phyloP scores from a whole-genome alignment of 2,113 vertebrate genomes.

The Gracilinanus agilis region DNA sequence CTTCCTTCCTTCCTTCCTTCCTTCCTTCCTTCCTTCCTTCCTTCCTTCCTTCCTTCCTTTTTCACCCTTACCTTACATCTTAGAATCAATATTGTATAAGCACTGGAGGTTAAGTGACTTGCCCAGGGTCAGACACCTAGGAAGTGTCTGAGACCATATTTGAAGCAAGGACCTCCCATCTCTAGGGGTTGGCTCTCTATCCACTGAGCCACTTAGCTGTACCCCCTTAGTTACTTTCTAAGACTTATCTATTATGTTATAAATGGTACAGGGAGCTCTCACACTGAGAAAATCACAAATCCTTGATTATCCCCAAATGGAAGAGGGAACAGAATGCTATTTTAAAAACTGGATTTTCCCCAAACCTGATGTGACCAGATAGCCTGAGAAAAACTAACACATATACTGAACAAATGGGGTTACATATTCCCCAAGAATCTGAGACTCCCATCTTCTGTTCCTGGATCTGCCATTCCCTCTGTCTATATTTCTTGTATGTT shows the following conservation, averaged over 20 bases:
- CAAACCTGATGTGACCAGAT: conserved; percentile 32
- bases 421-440: conserved; percentile 48
- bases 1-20: too few species aligned
- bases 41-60: too few species aligned
- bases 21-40: too few species aligned
- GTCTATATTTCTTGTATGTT: conserved; percentile 16
- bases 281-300: not conserved
- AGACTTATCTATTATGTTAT: not conserved
- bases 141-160: too few species aligned
- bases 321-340: not conserved
- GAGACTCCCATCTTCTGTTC: conserved; percentile 18
- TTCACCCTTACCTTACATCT: too few species aligned
- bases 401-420: conserved; percentile 43
- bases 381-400: conserved; percentile 40
- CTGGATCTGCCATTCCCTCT: conserved; percentile 8
- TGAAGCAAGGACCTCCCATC: too few species aligned
- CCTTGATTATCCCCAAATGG: not conserved
- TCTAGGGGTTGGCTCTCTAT: too few species aligned
- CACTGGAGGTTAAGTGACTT: too few species aligned
- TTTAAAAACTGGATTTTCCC: not conserved
- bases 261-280: not conserved
- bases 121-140: too few species aligned
- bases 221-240: too few species aligned
- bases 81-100: too few species aligned
- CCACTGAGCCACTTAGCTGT: too few species aligned